Base-by-base conservation (phyloP, 2,888 invertebrate genomes). In the Falcaria lacertinaria region DNA sequence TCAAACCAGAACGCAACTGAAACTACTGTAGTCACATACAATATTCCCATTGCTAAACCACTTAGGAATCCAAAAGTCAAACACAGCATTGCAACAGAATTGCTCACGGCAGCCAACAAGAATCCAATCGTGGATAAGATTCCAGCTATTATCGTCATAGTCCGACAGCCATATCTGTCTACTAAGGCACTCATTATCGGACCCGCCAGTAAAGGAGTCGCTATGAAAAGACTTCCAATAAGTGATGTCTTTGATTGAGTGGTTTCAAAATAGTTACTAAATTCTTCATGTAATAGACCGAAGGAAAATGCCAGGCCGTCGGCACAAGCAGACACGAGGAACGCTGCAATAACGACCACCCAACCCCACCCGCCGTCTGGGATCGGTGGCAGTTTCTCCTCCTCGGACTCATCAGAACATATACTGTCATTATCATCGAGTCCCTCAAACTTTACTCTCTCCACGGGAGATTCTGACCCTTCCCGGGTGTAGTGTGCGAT, bases 291-390 rank as follows among this genome's bases (percentile, higher is more conserved):
- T 8, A 98, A 87, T 6, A 97, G 89, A 0, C 98, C 98, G 69
- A 98, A 98, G 0, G 97, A 96, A 75, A 97, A 97, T 6, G 96
- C 96, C 34, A 97, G 91, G 0, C 98, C 98, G 74, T 98, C 98
- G 32, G 97, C 96, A 43, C 98, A 94, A 56, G 96, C 92, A 33
- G 96, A 95, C n/a, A 96, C 93, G 16, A 96, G 74, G 54, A 98
- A 92, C 0, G 97, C 95, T 4, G 97, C 92, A 8, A 93, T 82
- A 0, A 98, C 97, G 0, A 98, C 94, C 22, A 96, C 92, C 97
- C 97, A 97, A 0, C 96, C 96, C 94, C 95, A 96, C 0, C 96
- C 96, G 0, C 95, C 96, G 58, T 96, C 96, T 0, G 95, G 95
- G 19, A 94, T 91, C 5, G 91, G 90, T 0, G 92, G 91, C 36